Evolutionary conservation across 2,797 vertebrate genomes (phyloP), one percentile per base, ranked within the genome.

Genomic region (Chaetophractus vellerosus): DNA sequence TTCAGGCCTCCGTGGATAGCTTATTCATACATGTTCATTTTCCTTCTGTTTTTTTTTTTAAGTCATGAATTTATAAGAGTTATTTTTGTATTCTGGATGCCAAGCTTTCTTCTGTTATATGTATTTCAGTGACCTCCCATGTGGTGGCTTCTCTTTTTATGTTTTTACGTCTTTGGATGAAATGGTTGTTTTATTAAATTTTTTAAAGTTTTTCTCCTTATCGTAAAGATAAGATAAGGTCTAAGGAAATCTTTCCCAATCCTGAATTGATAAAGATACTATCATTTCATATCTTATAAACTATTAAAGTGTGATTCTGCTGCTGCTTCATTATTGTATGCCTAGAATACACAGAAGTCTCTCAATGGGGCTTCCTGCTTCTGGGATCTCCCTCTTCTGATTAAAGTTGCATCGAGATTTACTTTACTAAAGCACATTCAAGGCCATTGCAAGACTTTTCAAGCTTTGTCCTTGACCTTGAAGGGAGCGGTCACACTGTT

Each of bases 121-220:
- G 18, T 16, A 2, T 78, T 93, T 96, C 45, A 85, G 0, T 69
- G 18, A 74, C 74, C 33, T 84, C 80, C 50, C 61, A 78, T 1
- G 12, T 81, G 14, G 33, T 88, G 57, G 24, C 61, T 96, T 86
- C 1, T 26, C 28, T 94, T 96, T 88, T 61, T n/a, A 72, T 88
- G 88, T 94, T 74, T 69, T 76, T 9, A 48, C 78, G 21, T 84
- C 41, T 90, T 68, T 64, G 31, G 36, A 31, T 79, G 38, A 64
- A 95, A 93, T 41, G 14, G 31, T 57, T 87, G 55, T 88, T 55
- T 55, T 19, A 21, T 52, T 52, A 14, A 52, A 52, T 55, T 55
- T 55, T 55, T 15, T n/a, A n/a, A n/a, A n/a, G 0, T 21, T 55
- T 55, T 61, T 88, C 38, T 68, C 33, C 38, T 76, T 86, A 5